Base-by-base conservation (phyloP, 2,113 vertebrate species). In the Oreocharis arfaki region DNA sequence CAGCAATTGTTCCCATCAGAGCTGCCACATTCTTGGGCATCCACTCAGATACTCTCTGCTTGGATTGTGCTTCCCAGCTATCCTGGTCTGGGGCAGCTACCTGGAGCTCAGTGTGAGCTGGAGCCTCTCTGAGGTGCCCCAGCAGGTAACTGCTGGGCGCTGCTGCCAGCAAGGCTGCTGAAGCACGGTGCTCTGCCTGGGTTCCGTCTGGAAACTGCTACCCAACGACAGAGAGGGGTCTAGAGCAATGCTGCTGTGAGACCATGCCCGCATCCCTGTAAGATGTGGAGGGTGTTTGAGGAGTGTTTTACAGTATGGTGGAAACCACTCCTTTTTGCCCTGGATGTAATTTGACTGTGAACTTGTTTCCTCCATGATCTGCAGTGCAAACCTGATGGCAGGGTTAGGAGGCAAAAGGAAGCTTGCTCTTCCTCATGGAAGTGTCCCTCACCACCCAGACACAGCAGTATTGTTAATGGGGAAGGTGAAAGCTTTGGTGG, bases 221-320 rank as follows among this genome's bases (percentile, higher is more conserved):
- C 32, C 16, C 19, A 28, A 1, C 0, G 2, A 7, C 23, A 26
- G 3, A 1, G 50, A 77, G 46, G 19, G 24, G 65, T 74, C 18
- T 47, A 16, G n/a, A 37, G 67, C 35, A 55, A 33, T 12, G 27
- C 49, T 90, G 70, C 76, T 69, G 37, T 5, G 2, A 56, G 41
- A 68, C 21, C 35, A 6, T 20, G 35, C 71, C 71, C 53, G 39
- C 63, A 30, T 39, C 33, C 16, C 21, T 2, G 0, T 27, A 22
- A 42, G 47, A 55, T 6, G 11, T 15, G 13, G 22, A 46, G 35
- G 15, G 32, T 18, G 19, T 37, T 59, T 50, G 79, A 83, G 69
- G 63, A 88, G 27, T 41, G n/a, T 74, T 81, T 77, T 57, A 59
- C 17, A 32, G 9, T 13, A 18, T 15, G 17, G 46, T 69, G 5